These are phyloP conservation scores for Euphonia xanthogaster DNA, from an alignment of 2,797 vertebrate species.

Conservation along the genomic window DNA sequence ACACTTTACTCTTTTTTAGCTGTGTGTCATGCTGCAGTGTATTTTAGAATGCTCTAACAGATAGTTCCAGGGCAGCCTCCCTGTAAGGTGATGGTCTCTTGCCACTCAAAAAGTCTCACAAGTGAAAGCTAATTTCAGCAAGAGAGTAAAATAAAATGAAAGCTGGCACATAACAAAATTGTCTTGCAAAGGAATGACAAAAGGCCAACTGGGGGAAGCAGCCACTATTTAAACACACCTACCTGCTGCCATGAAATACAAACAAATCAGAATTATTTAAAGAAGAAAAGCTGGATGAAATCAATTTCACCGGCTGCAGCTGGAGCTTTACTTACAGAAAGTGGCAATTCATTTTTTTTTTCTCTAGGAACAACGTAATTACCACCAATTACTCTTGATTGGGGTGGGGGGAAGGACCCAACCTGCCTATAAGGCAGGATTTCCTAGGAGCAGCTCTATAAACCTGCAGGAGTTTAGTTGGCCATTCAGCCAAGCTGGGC, in stretches of 20 bases:
- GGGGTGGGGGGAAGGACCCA: background rate
- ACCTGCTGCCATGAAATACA: background rate
- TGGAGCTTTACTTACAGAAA: background rate
- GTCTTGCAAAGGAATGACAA: background rate
- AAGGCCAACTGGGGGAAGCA: background rate
- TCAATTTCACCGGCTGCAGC: background rate
- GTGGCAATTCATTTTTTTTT: background rate
- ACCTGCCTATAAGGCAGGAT: background rate
- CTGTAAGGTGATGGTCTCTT: fast-evolving
- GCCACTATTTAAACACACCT: background rate
- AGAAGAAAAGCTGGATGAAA: background rate
- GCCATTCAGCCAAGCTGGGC: background rate
- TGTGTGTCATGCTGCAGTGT: background rate
- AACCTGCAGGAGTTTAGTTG: background rate
- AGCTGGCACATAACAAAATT: background rate
- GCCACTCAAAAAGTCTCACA: background rate
- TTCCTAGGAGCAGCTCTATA: background rate
- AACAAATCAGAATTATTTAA: background rate
- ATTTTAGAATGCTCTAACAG: background rate
- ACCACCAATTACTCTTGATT: background rate
- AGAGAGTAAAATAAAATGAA: background rate
- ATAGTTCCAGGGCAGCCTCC: background rate
- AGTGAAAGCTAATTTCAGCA: background rate
- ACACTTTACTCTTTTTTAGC: background rate
- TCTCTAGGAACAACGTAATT: background rate